Conservation (phyloP, 1,140 invertebrate species). For the Bombus confusus region DNA sequence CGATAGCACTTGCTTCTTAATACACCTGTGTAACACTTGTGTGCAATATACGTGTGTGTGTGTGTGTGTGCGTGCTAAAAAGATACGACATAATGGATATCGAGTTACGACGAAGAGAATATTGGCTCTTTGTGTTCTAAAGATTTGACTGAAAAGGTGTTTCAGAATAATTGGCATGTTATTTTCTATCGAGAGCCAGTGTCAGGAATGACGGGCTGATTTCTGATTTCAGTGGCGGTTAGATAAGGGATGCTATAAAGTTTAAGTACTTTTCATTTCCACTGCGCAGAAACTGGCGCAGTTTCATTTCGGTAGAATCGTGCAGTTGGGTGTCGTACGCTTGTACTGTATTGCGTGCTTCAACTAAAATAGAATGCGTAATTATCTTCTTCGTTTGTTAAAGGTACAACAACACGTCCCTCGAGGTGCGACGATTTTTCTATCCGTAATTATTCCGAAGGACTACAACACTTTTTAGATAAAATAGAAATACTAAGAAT, state of each 20-base stretch:
- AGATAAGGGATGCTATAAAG: slow-evolving; percentile 5
- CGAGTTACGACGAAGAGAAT: not conserved
- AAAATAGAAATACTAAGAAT: not conserved
- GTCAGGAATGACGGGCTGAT: not conserved
- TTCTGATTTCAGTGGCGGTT: not conserved
- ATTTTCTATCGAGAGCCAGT: no score
- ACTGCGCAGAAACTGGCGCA: not conserved
- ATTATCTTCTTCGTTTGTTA: not conserved
- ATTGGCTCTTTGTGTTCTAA: no score
- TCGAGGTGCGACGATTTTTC: not conserved
- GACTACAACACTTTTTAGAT: not conserved
- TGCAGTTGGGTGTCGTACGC: slow-evolving; percentile 14
- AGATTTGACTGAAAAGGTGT: no score
- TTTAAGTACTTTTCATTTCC: slow-evolving; percentile 46
- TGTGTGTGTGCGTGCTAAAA: no score
- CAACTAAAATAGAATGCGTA: not conserved
- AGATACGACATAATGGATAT: not conserved
- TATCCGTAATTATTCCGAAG: not conserved
- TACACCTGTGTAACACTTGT: no score
- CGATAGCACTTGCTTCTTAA: no score
- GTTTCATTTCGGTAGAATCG: slow-evolving; percentile 31
- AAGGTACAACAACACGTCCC: not conserved
- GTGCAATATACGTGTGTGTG: no score
- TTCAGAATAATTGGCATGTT: not conserved
- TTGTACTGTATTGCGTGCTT: not conserved